Evolutionary conservation across 2,113 vertebrate genomes (phyloP).

Genomic region (Talpa occidentalis): DNA sequence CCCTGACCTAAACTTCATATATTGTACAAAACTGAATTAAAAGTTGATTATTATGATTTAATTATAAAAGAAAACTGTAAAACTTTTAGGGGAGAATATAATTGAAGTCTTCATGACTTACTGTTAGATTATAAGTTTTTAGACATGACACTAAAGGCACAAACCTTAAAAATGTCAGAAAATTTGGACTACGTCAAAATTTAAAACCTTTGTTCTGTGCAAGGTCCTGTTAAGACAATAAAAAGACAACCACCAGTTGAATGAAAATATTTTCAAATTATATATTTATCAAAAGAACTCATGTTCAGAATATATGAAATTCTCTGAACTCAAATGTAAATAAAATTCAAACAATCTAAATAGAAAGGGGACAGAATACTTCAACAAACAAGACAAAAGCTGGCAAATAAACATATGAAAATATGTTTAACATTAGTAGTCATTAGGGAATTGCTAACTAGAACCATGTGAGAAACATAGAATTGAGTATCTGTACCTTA

Average conservation of each 20-base stretch:
- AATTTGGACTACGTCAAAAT: background rate
- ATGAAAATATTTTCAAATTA: background rate
- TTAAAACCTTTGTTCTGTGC: background rate
- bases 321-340: background rate
- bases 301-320: background rate
- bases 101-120: constrained; percentile 25
- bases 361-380: background rate
- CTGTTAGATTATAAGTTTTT: background rate
- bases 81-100: background rate
- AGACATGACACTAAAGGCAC: background rate
- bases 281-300: background rate
- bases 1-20: background rate
- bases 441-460: background rate
- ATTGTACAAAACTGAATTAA: background rate
- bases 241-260: background rate
- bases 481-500: background rate
- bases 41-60: constrained; percentile 11
- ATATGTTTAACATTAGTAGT: background rate
- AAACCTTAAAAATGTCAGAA: background rate
- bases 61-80: background rate
- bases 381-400: background rate
- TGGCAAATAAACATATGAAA: background rate
- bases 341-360: background rate
- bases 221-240: background rate
- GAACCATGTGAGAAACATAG: background rate